Percentiles rank a stretch among this genome's conserved stretches.
phyloP scores from a whole-genome alignment of 2,888 invertebrate species.

The Drosophila prolongata region DNA sequence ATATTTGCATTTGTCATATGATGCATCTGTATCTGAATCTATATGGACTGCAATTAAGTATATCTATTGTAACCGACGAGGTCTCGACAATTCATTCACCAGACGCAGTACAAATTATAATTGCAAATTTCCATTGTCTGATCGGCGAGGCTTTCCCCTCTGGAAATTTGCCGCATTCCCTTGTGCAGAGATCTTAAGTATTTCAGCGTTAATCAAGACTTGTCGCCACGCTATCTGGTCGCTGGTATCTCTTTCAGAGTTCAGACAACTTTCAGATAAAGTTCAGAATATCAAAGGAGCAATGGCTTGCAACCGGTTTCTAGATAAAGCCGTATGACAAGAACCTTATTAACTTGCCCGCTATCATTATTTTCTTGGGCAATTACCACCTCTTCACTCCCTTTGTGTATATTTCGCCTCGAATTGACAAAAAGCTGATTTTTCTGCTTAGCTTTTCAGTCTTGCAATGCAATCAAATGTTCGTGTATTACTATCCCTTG shows the following conservation, averaged over 20 bases:
- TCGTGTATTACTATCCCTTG: conserved; percentile 8
- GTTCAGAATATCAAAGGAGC: conserved; percentile 14
- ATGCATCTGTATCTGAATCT: conserved; percentile 3
- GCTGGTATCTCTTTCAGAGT: conserved; percentile 10
- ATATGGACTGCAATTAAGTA: conserved; percentile 7
- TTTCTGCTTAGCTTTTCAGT: conserved; percentile 28
- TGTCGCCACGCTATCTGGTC: conserved; percentile 6
- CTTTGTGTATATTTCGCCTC: background rate
- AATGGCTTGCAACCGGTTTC: conserved; percentile 5
- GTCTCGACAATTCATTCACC: conserved; percentile 6
- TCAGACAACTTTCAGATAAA: conserved; percentile 27
- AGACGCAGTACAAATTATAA: conserved; percentile 6
- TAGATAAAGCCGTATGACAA: conserved; percentile 15
- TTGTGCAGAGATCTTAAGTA: conserved; percentile 9
- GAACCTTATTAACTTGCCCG: conserved; percentile 5
- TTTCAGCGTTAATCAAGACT: conserved; percentile 1
- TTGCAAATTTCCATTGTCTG: conserved; percentile 22
- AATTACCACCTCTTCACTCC: background rate
- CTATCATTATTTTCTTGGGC: conserved; percentile 1
- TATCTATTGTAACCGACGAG: conserved; percentile 15
- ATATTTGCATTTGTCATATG: conserved; percentile 32
- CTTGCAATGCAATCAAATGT: conserved; percentile 8
- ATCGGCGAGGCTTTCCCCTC: conserved; percentile 1
- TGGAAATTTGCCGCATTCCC: background rate
- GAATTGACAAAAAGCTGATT: background rate